Conservation (phyloP, 2,888 invertebrate genomes). For the Syritta pipiens region DNA sequence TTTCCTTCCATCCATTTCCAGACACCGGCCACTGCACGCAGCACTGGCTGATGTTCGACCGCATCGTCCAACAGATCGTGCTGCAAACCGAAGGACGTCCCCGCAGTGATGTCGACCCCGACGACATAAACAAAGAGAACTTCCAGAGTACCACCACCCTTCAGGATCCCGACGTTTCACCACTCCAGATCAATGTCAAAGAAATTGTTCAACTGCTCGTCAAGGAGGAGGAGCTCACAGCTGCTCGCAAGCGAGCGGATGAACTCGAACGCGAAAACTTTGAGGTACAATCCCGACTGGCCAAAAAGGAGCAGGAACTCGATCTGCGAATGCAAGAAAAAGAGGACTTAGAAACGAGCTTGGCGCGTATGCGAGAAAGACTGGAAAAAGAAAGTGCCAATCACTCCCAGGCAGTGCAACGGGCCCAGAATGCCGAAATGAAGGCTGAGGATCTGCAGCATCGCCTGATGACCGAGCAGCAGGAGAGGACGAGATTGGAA, state of each 20-base stretch:
- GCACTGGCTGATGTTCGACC: constrained; percentile 96
- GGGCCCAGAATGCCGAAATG: constrained; percentile 82
- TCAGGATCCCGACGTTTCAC: constrained; percentile 92
- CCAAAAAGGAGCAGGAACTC: constrained; percentile 95
- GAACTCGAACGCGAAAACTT: constrained; percentile 93
- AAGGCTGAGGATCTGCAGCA: constrained; percentile 83
- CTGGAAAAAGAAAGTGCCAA: constrained; percentile 93
- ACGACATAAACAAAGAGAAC: constrained; percentile 77
- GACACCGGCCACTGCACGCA: constrained; percentile 93
- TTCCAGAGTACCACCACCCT: constrained; percentile 71
- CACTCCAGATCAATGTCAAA: constrained; percentile 93
- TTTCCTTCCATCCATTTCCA: constrained; percentile 73
- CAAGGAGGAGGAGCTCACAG: constrained; percentile 94
- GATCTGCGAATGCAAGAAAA: constrained; percentile 94
- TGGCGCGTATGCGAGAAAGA: constrained; percentile 90
- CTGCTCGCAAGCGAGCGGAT: constrained; percentile 91
- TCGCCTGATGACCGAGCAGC: constrained; percentile 87
- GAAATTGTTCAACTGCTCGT: constrained; percentile 94
- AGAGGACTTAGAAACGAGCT: constrained; percentile 92
- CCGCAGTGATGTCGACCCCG: constrained; percentile 77
- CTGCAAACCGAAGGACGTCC: constrained; percentile 85
- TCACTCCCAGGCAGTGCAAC: constrained; percentile 91
- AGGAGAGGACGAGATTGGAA: constrained; percentile 90
- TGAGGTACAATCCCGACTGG: constrained; percentile 91
- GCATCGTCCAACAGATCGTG: constrained; percentile 95